Evolutionary conservation across 2,888 invertebrate genomes (phyloP).

Genomic region (Caenorhabditis afra): DNA sequence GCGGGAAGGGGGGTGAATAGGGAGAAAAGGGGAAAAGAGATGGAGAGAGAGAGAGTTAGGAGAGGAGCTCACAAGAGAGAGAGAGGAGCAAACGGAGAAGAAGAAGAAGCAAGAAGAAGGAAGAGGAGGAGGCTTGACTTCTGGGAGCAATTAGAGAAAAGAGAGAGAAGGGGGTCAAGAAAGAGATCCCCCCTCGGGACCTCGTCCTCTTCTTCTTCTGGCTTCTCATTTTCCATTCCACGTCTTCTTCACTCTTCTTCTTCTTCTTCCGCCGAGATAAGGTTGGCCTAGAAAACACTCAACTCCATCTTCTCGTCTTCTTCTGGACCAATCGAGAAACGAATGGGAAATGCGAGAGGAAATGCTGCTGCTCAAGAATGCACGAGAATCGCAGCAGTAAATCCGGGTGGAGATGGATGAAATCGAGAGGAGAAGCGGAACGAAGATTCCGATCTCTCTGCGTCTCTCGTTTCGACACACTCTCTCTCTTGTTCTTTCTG

Average conservation of each 20-base stretch:
- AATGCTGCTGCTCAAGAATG: no score
- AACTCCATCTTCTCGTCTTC: no score
- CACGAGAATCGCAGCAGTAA: no score
- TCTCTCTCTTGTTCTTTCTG: conserved; percentile 6
- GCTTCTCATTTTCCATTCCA: no score
- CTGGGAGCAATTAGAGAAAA: conserved; percentile 51
- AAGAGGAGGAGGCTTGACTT: conserved; percentile 25
- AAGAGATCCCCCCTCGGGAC: no score
- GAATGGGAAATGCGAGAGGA: no score
- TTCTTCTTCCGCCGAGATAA: conserved; percentile 1
- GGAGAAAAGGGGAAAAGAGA: neutral
- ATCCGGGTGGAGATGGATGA: no score
- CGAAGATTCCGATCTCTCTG: no score
- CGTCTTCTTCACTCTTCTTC: conserved; percentile 2
- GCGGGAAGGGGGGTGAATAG: neutral
- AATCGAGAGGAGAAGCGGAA: no score
- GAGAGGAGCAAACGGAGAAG: conserved; percentile 14
- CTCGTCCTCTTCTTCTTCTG: no score
- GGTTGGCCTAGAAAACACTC: no score
- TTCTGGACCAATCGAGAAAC: no score
- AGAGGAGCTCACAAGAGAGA: conserved; percentile 7
- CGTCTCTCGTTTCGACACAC: conserved; percentile 16
- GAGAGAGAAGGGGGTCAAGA: neutral
- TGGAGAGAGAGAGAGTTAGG: conserved; percentile 8
- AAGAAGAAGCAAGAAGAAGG: conserved; percentile 26